These are phyloP conservation scores for Euspilapteryx auroguttella DNA, from an alignment of 2,888 invertebrate species.

Conservation along the genomic window DNA sequence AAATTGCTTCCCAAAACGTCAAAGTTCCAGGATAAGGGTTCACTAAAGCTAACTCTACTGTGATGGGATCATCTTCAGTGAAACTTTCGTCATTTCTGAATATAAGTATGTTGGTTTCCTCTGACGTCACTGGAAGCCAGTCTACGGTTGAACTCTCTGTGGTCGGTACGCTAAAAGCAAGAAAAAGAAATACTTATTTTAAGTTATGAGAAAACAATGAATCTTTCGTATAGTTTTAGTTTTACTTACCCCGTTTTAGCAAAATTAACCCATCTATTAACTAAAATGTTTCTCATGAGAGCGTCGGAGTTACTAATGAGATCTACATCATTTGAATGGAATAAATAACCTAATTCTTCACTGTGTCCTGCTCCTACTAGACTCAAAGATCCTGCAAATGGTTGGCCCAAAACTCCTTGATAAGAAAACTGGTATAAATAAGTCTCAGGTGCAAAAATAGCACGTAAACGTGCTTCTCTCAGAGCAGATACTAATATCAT, in stretches of 20 bases:
- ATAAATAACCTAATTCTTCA: slow-evolving; percentile 39
- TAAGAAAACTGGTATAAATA: slow-evolving; percentile 48
- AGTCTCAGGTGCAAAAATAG: slow-evolving; percentile 13
- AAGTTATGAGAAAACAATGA: not conserved
- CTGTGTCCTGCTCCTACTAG: slow-evolving; percentile 29
- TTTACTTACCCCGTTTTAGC: slow-evolving; percentile 31
- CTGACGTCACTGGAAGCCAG: slow-evolving; percentile 26
- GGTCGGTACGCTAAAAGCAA: slow-evolving; percentile 24
- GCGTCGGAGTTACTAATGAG: slow-evolving; percentile 16
- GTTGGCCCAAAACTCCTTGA: slow-evolving; percentile 24
- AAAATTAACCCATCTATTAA: slow-evolving; percentile 45
- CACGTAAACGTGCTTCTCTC: slow-evolving; percentile 26
- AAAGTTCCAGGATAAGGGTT: slow-evolving; percentile 22
- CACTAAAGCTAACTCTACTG: slow-evolving; percentile 17
- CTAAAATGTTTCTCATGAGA: slow-evolving; percentile 22
- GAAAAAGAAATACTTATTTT: too few species aligned
- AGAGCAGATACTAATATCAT: slow-evolving; percentile 36
- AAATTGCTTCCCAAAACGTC: slow-evolving; percentile 32
- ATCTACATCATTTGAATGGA: slow-evolving; percentile 8
- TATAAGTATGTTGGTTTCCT: slow-evolving; percentile 16
- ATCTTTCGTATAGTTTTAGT: too few species aligned
- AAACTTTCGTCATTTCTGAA: slow-evolving; percentile 21
- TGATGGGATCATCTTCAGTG: slow-evolving; percentile 9
- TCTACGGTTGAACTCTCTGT: slow-evolving; percentile 18
- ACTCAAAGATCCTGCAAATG: slow-evolving; percentile 21